Base-by-base conservation (phyloP, 1,140 invertebrate species). In the Ceratosolen solmsi region DNA sequence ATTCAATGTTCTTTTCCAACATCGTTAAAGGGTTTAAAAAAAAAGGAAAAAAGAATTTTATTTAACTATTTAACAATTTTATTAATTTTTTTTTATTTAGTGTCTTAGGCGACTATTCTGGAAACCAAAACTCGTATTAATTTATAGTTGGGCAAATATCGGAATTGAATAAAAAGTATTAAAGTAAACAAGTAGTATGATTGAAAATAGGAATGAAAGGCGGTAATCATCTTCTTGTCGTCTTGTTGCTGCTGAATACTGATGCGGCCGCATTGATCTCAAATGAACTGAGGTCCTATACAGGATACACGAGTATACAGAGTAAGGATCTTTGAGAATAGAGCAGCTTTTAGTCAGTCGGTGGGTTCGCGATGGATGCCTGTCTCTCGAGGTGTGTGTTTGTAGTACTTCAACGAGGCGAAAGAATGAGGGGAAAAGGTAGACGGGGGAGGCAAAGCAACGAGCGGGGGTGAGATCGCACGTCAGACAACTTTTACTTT, bases 251-350 rank as follows among this genome's bases (percentile, higher is more conserved):
- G 2, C 27, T 17, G 36, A 51, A 30, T 78, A 38, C 49, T 20
- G 46, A 30, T 41, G 68, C 78, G 68, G 78, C 36, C 15, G 51
- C 25, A 79, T 79, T 79, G 78, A 79, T 79, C 51, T 46, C 22
- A 8, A 36, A n/a, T n/a, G 13, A 72, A 72, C 27, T 58, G 46
- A 71, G 68, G 25, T 15, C 15, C 17, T 77, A 68, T 33, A 68
- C 38, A 79, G 2, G 22, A 13, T 58, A 46, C 41, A 60, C 2
- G 49, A 20, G 25, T 15, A 30, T 25, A 49, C 46, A 70, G 22
- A 74, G 17, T 22, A 22, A 58, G 38, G 56, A 38, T 72, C n/a
- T 60, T 30, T 72, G 36, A 51, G 78, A 79, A 79, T 58, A 27
- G 38, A 79, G 70, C 49, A 56, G 70, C 54, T 72, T 60, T 58